These are phyloP conservation scores for Bryconaethiops microstoma DNA, from an alignment of 2,797 vertebrate species.

Conservation along the genomic window DNA sequence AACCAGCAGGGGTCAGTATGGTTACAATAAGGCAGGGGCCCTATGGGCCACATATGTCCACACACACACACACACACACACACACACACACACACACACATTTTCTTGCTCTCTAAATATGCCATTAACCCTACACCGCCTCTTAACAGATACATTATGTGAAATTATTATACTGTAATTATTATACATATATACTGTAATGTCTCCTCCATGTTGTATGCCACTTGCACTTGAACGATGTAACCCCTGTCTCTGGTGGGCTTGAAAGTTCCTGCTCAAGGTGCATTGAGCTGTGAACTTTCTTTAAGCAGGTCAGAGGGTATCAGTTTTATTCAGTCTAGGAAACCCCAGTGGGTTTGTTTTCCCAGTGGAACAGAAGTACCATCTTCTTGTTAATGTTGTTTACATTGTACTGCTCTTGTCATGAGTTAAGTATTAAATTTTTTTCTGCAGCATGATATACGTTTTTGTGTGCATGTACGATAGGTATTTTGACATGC, in stretches of 20 bases:
- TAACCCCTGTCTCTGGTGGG: slow-evolving; percentile 25
- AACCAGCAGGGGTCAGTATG: slow-evolving; percentile 81
- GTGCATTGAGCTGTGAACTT: slow-evolving; percentile 10
- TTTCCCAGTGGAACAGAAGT: not conserved
- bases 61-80: not conserved
- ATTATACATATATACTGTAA: slow-evolving; percentile 38
- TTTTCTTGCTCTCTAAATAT: slow-evolving; percentile 32
- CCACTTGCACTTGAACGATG: slow-evolving; percentile 40
- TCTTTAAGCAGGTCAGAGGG: slow-evolving; percentile 44
- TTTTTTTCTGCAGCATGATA: not conserved
- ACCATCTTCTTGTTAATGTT: slow-evolving; percentile 10
- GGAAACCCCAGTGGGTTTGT: not conserved
- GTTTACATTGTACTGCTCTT: not conserved
- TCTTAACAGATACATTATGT: slow-evolving; percentile 45
- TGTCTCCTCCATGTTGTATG: slow-evolving; percentile 42
- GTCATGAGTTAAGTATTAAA: not conserved
- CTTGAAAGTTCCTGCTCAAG: slow-evolving; percentile 25
- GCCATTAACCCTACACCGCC: too few species aligned
- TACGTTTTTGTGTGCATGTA: too few species aligned
- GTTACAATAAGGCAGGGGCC: slow-evolving; percentile 62
- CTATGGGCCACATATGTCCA: slow-evolving; percentile 38
- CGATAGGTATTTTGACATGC: too few species aligned
- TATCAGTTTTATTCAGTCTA: slow-evolving; percentile 24
- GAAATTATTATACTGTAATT: too few species aligned
- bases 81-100: not conserved